Base-by-base conservation (phyloP, 2,888 invertebrate species). In the Cosmopolites sordidus region DNA sequence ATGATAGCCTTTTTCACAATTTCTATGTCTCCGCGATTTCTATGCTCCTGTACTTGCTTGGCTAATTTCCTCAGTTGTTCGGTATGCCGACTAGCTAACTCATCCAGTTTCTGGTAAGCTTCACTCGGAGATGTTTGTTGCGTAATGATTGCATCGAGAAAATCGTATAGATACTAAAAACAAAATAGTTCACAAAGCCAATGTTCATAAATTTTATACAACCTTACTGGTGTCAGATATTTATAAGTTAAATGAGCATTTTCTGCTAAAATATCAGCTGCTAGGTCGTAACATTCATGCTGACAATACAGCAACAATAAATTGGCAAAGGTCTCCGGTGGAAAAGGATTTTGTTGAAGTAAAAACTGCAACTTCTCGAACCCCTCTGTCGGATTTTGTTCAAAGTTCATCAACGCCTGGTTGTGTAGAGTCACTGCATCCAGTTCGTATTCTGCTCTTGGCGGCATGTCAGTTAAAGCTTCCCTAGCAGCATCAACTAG, bases 341-440 rank as follows among this genome's bases (percentile, higher is more conserved):
- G 99, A 70, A 97, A 98, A 1, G 94, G 92, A 68, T 94, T 93
- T 69, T 98, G 92, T 68, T 95, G 92, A 17, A 99, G 78, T 15
- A 99, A 79, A 74, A 97, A 99, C 69, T 92, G 92, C 44, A 94
- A 74, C 69, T 93, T 92, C 69, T 96, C 94, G 69, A 98, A 97
- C 11, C 97, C 94, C 67, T 96, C 94, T 0, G 89, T 87, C 0
- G 94, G 89, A 67, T 88, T 87, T 27, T 82, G 78, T 59, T 94
- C 93, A 76, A 94, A 92, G 58, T 75, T 75, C 76, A 89, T 83
- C 37, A 99, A 76, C 0, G 97, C 98, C 75, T 97, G 89, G 72
- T 99, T 99, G 71, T 99, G 99, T 37, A 99, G 78, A 2, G 98
- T 97, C 0, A 99, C 93, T 2, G 96, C 95, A 74, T 99, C 99